Evolutionary conservation across 2,888 invertebrate species (phyloP).

Genomic region (Lumbricus terrestris): DNA sequence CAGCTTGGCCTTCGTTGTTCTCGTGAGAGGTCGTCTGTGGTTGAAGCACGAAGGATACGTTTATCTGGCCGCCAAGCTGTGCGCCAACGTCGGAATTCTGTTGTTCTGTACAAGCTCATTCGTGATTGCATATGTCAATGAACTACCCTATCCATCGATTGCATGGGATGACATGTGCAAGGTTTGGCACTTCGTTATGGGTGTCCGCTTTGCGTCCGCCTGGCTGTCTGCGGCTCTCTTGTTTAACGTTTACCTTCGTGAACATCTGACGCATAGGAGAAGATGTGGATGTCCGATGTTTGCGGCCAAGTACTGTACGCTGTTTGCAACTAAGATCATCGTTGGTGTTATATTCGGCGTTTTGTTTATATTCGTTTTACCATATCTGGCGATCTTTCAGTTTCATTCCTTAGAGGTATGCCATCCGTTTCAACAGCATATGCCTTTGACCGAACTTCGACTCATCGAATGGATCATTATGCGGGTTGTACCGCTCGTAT

Average conservation of each 20-base stretch:
- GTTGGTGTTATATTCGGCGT: background rate
- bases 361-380: background rate
- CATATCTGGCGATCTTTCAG: background rate
- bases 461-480: too few species aligned
- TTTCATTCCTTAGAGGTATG: background rate
- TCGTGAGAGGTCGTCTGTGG: background rate
- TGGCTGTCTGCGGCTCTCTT: background rate
- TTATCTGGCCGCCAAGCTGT: background rate
- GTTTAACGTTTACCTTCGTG: background rate
- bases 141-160: background rate
- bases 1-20: background rate
- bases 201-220: background rate
- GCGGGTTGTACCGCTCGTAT: too few species aligned
- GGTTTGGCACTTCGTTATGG: background rate
- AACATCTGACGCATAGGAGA: conserved; percentile 5
- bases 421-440: too few species aligned
- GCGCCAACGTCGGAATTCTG: background rate
- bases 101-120: background rate
- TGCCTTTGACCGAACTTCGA: too few species aligned
- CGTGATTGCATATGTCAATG: background rate
- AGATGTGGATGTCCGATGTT: conserved; percentile 12
- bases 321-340: conserved; percentile 4
- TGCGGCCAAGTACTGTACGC: conserved; percentile 4
- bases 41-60: conserved; percentile 11
- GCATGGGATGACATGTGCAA: background rate